Evolutionary conservation across 2,797 vertebrate species (phyloP).

Genomic region (Sebastes iracundus): DNA sequence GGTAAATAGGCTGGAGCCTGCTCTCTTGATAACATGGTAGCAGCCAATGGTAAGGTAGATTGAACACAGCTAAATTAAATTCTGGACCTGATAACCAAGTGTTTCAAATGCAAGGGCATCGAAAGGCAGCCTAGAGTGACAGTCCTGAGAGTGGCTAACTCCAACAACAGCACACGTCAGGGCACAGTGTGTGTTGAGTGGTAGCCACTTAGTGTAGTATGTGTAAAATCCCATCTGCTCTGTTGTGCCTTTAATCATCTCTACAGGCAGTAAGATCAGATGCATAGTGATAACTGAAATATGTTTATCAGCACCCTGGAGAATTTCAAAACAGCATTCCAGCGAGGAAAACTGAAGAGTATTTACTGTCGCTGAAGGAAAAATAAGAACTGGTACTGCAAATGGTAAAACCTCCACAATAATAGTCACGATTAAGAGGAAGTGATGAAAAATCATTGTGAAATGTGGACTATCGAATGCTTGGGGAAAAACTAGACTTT

Average conservation of each 20-base stretch:
- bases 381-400: not conserved
- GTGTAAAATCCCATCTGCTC: not conserved
- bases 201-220: not conserved
- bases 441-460: not conserved
- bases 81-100: constrained; percentile 1
- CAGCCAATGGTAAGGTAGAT: not conserved
- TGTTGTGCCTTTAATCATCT: not conserved
- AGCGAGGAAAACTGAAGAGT: not conserved
- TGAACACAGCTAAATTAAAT: constrained; percentile 12
- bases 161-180: not conserved
- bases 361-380: not conserved
- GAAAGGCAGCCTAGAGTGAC: not conserved
- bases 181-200: not conserved
- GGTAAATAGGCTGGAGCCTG: not conserved
- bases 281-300: not conserved
- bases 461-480: not conserved
- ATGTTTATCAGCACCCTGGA: not conserved
- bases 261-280: not conserved
- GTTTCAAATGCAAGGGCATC: constrained; percentile 14
- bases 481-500: not conserved
- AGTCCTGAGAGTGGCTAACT: not conserved
- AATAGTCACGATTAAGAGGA: not conserved
- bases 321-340: not conserved
- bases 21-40: not conserved
- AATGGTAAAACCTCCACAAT: not conserved